These are phyloP conservation scores for Hemiprocne comata DNA, from an alignment of 2,113 vertebrate species.

Conservation along the genomic window DNA sequence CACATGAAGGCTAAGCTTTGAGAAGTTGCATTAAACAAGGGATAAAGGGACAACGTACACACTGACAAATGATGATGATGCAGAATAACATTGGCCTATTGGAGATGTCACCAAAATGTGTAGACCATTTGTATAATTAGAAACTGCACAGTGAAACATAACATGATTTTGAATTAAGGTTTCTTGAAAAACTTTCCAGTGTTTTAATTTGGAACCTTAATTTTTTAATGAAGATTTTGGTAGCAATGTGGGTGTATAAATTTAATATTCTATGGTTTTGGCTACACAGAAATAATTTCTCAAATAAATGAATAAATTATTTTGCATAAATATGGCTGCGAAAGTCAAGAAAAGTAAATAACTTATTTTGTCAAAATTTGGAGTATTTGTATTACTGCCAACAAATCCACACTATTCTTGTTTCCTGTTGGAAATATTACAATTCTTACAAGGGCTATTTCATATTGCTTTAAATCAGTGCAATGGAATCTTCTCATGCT, in stretches of 20 bases:
- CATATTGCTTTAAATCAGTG: not conserved
- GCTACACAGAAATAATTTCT: not conserved
- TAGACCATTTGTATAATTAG: not conserved
- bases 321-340: not conserved
- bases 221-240: not conserved
- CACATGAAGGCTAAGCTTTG: not conserved
- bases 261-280: not conserved
- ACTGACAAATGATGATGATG: not conserved
- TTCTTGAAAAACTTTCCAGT: not conserved
- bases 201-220: not conserved
- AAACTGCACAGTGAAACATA: not conserved
- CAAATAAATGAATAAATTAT: not conserved
- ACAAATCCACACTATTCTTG: not conserved
- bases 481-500: not conserved
- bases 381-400: not conserved
- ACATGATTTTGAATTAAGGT: not conserved
- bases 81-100: not conserved
- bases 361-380: not conserved
- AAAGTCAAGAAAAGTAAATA: not conserved
- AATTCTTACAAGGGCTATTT: not conserved
- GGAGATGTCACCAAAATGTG: not conserved
- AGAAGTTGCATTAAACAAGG: not conserved
- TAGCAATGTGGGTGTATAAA: not conserved
- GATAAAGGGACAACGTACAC: not conserved
- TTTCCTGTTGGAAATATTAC: not conserved